A percentile compares a stretch with the other conserved stretches of the same genome.
Evolutionary conservation across 2,888 invertebrate species (phyloP).

Genomic region (Sycophila texana): DNA sequence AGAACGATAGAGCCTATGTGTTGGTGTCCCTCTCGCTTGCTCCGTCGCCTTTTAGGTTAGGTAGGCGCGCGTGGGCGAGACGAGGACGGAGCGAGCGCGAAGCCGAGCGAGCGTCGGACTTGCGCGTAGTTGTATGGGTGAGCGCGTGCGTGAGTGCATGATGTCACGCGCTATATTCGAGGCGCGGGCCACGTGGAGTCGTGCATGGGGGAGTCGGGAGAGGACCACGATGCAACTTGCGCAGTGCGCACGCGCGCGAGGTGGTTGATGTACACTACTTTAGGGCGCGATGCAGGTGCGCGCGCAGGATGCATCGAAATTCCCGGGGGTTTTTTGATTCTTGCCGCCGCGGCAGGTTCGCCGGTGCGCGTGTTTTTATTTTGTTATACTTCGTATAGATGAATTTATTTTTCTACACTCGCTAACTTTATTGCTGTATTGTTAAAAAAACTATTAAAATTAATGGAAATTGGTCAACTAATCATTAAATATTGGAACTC

Average conservation of each 20-base stretch:
- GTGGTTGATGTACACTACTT: neutral
- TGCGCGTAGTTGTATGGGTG: neutral
- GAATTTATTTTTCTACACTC: too few relatives aligned
- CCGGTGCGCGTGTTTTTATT: too few relatives aligned
- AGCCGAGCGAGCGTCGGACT: neutral
- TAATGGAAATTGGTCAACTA: too few relatives aligned
- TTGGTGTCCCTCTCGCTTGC: conserved; percentile 5
- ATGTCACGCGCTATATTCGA: conserved; percentile 49
- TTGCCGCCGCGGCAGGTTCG: too few relatives aligned
- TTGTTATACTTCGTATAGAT: too few relatives aligned
- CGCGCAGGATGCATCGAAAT: neutral
- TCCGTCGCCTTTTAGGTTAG: conserved; percentile 38
- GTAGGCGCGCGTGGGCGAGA: neutral
- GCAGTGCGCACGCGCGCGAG: neutral
- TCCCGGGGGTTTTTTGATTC: conserved; percentile 1
- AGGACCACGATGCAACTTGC: neutral
- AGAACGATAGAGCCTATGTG: too few relatives aligned
- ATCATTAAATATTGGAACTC: too few relatives aligned
- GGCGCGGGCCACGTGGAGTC: conserved; percentile 10
- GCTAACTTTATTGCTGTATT: too few relatives aligned
- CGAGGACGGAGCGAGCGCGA: conserved; percentile 10
- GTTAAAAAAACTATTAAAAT: too few relatives aligned
- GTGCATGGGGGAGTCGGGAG: neutral
- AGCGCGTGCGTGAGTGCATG: conserved; percentile 8
- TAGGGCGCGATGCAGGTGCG: neutral